These are phyloP conservation scores for Poecilobothrus nobilitatus DNA, from an alignment of 2,888 invertebrate species.

Conservation along the genomic window DNA sequence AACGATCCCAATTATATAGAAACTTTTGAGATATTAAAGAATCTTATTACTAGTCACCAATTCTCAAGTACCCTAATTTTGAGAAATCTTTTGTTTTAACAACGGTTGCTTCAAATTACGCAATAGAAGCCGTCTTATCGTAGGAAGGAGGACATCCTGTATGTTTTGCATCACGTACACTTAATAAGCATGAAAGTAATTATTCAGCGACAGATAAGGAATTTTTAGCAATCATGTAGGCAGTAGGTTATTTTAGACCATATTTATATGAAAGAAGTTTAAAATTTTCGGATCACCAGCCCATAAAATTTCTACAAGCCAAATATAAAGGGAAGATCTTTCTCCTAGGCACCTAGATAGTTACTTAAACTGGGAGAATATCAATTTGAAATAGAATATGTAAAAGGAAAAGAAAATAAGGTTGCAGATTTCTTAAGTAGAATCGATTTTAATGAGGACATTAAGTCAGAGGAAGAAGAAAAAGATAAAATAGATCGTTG, in stretches of 20 bases:
- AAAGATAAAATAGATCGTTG: no score
- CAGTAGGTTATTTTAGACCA: slow-evolving; percentile 29
- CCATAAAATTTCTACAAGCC: slow-evolving; percentile 22
- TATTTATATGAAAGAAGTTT: slow-evolving; percentile 32
- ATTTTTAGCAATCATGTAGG: slow-evolving; percentile 10
- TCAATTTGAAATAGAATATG: slow-evolving; percentile 20
- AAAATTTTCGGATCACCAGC: slow-evolving; percentile 22
- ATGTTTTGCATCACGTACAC: slow-evolving; percentile 12
- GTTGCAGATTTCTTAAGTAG: no score
- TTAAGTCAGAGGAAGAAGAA: no score
- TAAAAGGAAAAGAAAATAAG: no score
- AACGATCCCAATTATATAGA: slow-evolving; percentile 11
- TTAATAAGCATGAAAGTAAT: slow-evolving; percentile 12
- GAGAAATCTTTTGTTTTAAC: slow-evolving; percentile 14
- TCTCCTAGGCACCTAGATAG: slow-evolving; percentile 22
- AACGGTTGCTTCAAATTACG: slow-evolving; percentile 15
- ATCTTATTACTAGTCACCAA: slow-evolving; percentile 7
- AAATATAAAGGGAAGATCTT: slow-evolving; percentile 22
- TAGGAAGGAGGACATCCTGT: neutral
- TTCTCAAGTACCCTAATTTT: slow-evolving; percentile 16
- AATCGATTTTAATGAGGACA: no score
- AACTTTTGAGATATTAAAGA: slow-evolving; percentile 12
- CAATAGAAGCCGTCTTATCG: slow-evolving; percentile 12
- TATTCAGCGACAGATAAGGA: slow-evolving; percentile 12
- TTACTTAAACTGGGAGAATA: slow-evolving; percentile 21